Base-by-base conservation (phyloP, 2,797 vertebrate genomes). In the Siniperca obscura region DNA sequence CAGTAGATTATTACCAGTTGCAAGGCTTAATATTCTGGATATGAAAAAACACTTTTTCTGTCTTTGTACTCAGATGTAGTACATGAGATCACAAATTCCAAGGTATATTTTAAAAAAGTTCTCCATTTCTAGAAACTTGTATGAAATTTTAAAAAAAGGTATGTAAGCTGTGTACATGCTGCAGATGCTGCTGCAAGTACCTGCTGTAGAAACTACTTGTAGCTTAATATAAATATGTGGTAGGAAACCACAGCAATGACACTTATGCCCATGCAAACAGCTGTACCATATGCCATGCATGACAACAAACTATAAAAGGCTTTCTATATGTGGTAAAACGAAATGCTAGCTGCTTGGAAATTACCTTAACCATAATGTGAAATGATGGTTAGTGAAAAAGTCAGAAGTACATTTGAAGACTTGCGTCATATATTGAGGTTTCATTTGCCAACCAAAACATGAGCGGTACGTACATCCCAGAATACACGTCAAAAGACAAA, bases 181-280 rank as follows among this genome's bases (percentile, higher is more conserved):
- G 22, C 52, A 80, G 38, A 57, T 75, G 34, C 38, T 60, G 50
- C 27, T 38, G 52, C 14, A 44, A 44, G 59, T 27, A 65, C 38
- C n/a, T 36, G 50, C n/a, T 56, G 53, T 66, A 57, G 68, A 80
- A 81, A 75, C 38, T n/a, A 62, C 30, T n/a, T n/a, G 36, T 38
- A 67, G 67, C 53, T 61, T 53, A 36, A 77, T 81, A 83, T 87
- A 86, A 79, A 78, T 74, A 42, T 72, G 74, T 79, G 68, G 80
- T 48, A 74, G 56, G 53, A 91, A 91, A 90, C 91, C 91, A 87
- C 80, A 83, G 59, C n/a, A 42, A 34, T 34, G 77, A 79, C 7
- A 16, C 2, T 19, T 50, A 48, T 40, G 44, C 11, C 27, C 0
- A 38, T 66, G 53, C 57, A 86, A 21, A 76, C 67, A 72, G 38